Evolutionary conservation across 1,140 invertebrate genomes (phyloP).

Genomic region (Euura saliciscinereae): DNA sequence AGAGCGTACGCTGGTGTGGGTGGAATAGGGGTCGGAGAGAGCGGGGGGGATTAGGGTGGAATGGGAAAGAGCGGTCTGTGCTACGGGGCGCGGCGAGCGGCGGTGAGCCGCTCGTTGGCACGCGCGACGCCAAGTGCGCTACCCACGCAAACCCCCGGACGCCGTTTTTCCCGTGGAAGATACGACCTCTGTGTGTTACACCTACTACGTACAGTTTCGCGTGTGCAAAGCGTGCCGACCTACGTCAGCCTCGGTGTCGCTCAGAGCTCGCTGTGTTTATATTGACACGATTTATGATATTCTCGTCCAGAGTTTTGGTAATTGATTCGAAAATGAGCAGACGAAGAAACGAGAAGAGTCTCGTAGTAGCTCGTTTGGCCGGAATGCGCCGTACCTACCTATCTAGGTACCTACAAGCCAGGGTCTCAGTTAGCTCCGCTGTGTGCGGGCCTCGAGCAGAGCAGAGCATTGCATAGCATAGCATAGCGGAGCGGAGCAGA

Average conservation of each 20-base stretch:
- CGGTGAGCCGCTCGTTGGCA: constrained; percentile 45
- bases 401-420: background rate
- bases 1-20: constrained; percentile 26
- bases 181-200: background rate
- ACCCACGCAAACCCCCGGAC: constrained; percentile 34
- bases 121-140: constrained; percentile 53
- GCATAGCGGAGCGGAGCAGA: background rate
- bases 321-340: no score
- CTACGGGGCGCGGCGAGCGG: constrained; percentile 8
- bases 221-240: constrained; percentile 6
- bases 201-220: background rate
- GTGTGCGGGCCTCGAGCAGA: background rate
- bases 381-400: constrained; percentile 40
- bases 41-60: constrained; percentile 3
- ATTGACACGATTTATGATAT: no score
- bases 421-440: background rate
- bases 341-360: no score
- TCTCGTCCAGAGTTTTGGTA: no score
- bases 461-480: no score
- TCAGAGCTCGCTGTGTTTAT: no score
- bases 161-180: background rate
- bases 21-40: constrained; percentile 15
- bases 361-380: constrained; percentile 16
- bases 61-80: constrained; percentile 7
- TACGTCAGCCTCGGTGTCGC: background rate